These are phyloP conservation scores for Camponotus floridanus DNA, from an alignment of 1,140 invertebrate species.

Conservation along the genomic window DNA sequence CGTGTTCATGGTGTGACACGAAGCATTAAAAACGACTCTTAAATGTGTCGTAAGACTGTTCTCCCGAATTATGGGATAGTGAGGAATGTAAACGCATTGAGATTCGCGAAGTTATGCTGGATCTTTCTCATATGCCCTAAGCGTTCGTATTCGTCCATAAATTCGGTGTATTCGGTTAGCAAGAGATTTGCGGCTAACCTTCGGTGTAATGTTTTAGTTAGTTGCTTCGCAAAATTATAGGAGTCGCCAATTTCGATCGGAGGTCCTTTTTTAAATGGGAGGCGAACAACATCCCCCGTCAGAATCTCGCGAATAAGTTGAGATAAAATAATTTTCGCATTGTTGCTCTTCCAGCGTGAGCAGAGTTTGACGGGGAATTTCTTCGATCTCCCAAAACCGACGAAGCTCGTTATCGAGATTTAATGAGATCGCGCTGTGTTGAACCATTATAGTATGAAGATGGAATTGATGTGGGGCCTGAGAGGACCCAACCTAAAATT, in stretches of 20 bases:
- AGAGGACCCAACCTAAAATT: not conserved
- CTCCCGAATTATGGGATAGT: slow-evolving; percentile 51
- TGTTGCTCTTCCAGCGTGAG: not conserved
- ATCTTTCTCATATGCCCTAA: not conserved
- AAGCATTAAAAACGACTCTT: slow-evolving; percentile 60
- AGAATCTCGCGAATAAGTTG: not conserved
- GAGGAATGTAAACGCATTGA: slow-evolving; percentile 52
- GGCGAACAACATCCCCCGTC: not conserved
- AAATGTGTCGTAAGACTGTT: not conserved
- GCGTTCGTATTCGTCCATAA: not conserved
- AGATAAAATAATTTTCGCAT: not conserved
- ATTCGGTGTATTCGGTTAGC: not conserved
- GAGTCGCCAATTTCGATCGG: not conserved
- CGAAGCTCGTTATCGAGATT: no score
- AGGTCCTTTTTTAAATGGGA: not conserved
- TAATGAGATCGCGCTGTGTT: no score
- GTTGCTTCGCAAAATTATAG: no score
- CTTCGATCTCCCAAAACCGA: not conserved
- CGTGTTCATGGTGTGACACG: slow-evolving; percentile 3
- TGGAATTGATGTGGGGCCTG: no score
- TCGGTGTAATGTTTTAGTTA: no score
- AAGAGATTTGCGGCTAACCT: no score
- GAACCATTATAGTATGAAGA: no score
- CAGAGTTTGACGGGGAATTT: not conserved
- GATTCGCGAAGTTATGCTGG: no score